phyloP scores from a whole-genome alignment of 23 tunicate genomes.

The Styela plicata region DNA sequence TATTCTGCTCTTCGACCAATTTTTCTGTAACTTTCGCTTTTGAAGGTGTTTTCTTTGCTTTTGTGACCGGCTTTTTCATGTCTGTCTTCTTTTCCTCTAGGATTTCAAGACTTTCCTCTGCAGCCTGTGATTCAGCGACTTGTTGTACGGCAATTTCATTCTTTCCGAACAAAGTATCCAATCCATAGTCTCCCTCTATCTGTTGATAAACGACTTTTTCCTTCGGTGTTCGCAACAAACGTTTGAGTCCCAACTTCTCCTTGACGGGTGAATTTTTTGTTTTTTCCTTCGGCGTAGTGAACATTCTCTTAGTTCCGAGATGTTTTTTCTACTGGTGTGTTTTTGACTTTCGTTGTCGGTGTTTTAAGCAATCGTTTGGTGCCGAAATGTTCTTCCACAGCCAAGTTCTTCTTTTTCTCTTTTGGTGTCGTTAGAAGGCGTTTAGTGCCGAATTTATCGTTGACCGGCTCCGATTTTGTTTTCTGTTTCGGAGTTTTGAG shows the following conservation, averaged over 20 bases:
- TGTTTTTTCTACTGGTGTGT: conserved; percentile 21
- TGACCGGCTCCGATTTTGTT: conserved; percentile 38
- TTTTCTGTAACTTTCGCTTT: background rate
- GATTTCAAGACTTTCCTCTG: background rate
- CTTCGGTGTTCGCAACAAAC: conserved; percentile 54
- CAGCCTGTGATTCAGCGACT: background rate
- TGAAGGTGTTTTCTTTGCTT: background rate
- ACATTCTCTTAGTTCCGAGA: conserved; percentile 27
- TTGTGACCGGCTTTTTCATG: background rate
- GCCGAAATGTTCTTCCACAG: conserved; percentile 53
- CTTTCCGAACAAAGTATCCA: background rate
- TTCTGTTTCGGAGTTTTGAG: conserved; percentile 51
- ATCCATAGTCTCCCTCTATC: conserved; percentile 3
- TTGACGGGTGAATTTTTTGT: conserved; percentile 26
- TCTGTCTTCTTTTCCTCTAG: background rate
- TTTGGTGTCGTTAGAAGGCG: conserved; percentile 53
- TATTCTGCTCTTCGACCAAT: background rate
- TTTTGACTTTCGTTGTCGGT: conserved; percentile 12
- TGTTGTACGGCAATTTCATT: background rate
- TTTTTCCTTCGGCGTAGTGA: conserved; percentile 31
- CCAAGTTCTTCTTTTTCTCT: conserved; percentile 16
- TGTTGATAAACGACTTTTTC: conserved; percentile 14
- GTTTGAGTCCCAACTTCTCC: conserved; percentile 54
- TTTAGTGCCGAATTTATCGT: conserved; percentile 43
- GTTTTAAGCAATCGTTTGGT: conserved; percentile 13